These are phyloP conservation scores for Cephalopterus ornatus DNA, from an alignment of 2,113 vertebrate genomes.

Conservation along the genomic window DNA sequence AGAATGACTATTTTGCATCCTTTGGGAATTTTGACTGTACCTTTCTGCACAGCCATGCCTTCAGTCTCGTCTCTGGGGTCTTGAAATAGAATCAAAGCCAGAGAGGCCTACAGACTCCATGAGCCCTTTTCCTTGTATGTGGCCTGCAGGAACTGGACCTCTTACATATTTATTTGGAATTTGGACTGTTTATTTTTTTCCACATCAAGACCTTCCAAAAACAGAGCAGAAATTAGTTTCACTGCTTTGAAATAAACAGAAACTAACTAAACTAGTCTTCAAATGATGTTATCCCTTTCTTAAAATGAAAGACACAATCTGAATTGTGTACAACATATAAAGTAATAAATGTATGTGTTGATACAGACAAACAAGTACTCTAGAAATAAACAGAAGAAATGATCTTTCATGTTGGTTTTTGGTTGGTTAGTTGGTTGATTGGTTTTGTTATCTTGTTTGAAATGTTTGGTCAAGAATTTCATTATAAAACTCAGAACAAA, in stretches of 20 bases:
- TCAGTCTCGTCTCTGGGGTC: background rate
- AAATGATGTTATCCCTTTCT: background rate
- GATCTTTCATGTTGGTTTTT: background rate
- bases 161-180: background rate
- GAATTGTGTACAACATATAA: background rate
- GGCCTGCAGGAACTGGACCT: background rate
- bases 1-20: background rate
- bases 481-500: background rate
- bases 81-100: background rate
- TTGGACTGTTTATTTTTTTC: background rate
- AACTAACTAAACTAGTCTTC: background rate
- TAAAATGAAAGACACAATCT: background rate
- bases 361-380: background rate
- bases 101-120: background rate
- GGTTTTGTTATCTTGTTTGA: background rate
- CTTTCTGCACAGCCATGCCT: background rate
- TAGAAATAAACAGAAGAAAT: background rate
- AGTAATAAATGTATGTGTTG: background rate
- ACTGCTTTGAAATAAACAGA: background rate
- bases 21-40: background rate
- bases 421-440: background rate
- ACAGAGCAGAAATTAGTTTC: background rate
- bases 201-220: background rate
- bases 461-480: background rate
- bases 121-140: background rate